Evolutionary conservation across 2,113 vertebrate species (phyloP).

Genomic region (Galeopterus variegatus): DNA sequence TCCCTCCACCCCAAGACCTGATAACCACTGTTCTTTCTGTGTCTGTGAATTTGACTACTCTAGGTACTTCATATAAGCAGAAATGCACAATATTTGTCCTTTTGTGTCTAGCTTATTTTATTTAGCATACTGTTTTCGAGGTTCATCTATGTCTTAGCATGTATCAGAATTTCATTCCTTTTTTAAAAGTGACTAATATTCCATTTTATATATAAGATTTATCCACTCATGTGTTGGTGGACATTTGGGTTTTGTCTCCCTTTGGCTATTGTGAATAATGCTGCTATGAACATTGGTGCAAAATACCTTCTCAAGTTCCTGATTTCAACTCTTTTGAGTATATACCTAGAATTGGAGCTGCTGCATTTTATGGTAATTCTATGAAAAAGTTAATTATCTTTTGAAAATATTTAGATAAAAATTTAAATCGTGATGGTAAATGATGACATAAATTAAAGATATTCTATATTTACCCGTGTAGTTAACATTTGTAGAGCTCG

Average conservation of each 20-base stretch:
- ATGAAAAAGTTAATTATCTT: conserved; percentile 39
- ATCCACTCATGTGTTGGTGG: neutral
- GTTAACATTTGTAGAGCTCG: conserved; percentile 18
- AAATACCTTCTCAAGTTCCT: neutral
- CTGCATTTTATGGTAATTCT: neutral
- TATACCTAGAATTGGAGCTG: neutral
- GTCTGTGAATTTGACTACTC: neutral
- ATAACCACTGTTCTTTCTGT: neutral
- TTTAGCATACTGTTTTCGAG: neutral
- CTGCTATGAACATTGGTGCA: neutral
- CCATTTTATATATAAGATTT: neutral
- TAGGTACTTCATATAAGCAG: neutral
- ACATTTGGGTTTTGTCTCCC: neutral
- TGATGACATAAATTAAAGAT: neutral
- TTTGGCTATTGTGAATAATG: neutral
- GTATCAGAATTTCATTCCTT: neutral
- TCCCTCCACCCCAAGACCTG: neutral
- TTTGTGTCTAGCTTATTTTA: neutral
- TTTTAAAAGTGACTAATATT: neutral
- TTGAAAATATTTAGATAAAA: conserved; percentile 56
- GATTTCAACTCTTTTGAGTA: neutral
- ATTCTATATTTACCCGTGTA: neutral
- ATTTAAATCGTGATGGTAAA: conserved; percentile 39
- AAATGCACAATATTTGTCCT: neutral
- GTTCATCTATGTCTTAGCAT: conserved; percentile 1